A percentile compares a stretch with the other conserved stretches of the same genome.
These are phyloP conservation scores for Scaptomyza parva DNA, from an alignment of 2,888 invertebrate genomes.

Conservation along the genomic window DNA sequence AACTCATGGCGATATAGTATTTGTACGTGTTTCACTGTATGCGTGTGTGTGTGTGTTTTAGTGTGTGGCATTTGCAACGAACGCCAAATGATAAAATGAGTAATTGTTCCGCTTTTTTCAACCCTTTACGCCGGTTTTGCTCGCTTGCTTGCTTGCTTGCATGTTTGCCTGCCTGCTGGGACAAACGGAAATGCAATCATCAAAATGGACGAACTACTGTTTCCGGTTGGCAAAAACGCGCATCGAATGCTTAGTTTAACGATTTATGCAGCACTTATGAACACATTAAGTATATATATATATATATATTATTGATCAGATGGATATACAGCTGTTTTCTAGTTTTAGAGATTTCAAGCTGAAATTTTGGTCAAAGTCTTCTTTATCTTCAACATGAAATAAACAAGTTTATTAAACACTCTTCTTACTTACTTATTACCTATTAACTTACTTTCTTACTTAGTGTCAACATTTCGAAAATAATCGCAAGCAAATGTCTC, in stretches of 20 bases:
- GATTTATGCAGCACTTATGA: slow-evolving; percentile 21
- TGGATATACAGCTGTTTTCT: too few species aligned
- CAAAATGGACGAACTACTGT: slow-evolving; percentile 46
- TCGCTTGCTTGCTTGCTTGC: too few species aligned
- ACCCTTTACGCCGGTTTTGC: slow-evolving; percentile 5
- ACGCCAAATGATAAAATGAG: slow-evolving; percentile 58
- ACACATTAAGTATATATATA: too few species aligned
- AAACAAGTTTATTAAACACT: too few species aligned
- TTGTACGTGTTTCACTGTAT: not conserved
- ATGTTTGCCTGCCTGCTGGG: not conserved
- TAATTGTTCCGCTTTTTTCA: slow-evolving; percentile 40
- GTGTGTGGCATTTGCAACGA: slow-evolving; percentile 19
- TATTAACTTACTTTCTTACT: too few species aligned
- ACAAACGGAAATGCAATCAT: slow-evolving; percentile 49
- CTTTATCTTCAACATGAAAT: too few species aligned
- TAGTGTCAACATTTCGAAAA: too few species aligned
- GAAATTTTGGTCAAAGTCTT: too few species aligned
- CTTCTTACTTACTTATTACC: too few species aligned
- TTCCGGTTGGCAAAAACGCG: slow-evolving; percentile 47
- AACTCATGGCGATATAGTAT: slow-evolving; percentile 33
- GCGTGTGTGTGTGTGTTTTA: not conserved
- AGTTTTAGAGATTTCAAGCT: too few species aligned
- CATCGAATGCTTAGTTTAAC: slow-evolving; percentile 32
- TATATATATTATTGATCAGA: too few species aligned
- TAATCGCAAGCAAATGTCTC: too few species aligned